Evolutionary conservation across 2,797 vertebrate species (phyloP), one percentile per base, ranked within the genome.

Genomic region (Capromys pilorides): DNA sequence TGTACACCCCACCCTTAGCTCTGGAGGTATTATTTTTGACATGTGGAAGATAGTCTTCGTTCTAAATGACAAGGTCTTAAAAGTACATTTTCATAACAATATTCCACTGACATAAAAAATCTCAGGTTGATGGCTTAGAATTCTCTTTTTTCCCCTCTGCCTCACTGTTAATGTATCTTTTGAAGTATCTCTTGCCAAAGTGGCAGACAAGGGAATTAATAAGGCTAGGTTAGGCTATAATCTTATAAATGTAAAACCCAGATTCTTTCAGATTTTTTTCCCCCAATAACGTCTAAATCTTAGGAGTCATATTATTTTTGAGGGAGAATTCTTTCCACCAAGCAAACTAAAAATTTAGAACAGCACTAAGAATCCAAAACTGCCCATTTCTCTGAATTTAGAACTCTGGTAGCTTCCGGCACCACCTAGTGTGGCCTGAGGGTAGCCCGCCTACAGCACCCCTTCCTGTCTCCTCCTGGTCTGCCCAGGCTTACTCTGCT

Each of bases 401-500:
- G 86, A 84, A 82, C 49, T 93, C 22, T 31, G n/a, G 0, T 9
- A 7, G 78, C 80, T 45, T 82, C 33, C 45, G n/a, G 62, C 19
- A 36, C 83, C 8, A 94, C 18, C 71, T 6, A 93, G n/a, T 33
- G 59, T 49, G 28, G 24, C 19, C 62, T 26, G 36, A 4, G 11
- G 45, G 22, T 80, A 36, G 77, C 31, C 84, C 49, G 51, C 18
- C 71, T 51, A 39, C 51, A 62, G 24, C 14, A 9, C 82, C 73
- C 62, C 16, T 10, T 49, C 78, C 67, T 21, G 45, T 6, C 33
- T 71, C 86, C 24, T 66, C 73, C 33, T n/a, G 39, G 2, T 0
- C 49, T 2, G 36, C 3, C 31, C 41, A 59, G n/a, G 96, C 99
- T 99, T 95, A 99, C 99, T 97, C 99, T 97, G 97, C 98, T 98